Evolutionary conservation across 2,888 invertebrate species (phyloP).

Genomic region (Drosophila pegasa): DNA sequence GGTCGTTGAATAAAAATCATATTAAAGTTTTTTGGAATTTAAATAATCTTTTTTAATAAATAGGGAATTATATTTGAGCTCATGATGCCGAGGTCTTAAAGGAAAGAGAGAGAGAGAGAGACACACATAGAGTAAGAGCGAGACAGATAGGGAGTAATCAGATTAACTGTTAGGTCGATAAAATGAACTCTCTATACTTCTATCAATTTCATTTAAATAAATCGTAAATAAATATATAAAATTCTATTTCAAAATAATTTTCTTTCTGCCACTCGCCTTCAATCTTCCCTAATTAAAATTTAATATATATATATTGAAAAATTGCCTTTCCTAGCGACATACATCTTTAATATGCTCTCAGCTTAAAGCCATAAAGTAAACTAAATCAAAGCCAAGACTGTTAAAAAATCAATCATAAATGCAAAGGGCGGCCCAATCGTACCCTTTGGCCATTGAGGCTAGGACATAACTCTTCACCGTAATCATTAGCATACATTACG

Average conservation of each 20-base stretch:
- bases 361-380: conserved; percentile 21
- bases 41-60: no score
- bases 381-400: conserved; percentile 31
- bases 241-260: neutral
- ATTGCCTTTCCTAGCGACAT: neutral
- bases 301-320: neutral
- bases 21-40: neutral
- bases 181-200: no score
- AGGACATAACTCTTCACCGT: conserved; percentile 56
- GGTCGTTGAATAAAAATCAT: neutral
- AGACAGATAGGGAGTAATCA: neutral
- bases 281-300: conserved; percentile 1
- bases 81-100: no score
- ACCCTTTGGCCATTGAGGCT: conserved; percentile 46
- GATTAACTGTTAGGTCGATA: no score
- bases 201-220: neutral
- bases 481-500: conserved; percentile 75
- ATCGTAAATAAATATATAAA: neutral
- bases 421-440: conserved; percentile 23
- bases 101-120: neutral
- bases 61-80: no score
- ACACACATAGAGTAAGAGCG: neutral
- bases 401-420: conserved; percentile 36
- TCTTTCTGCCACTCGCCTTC: no score
- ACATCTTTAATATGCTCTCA: neutral